A percentile compares a stretch with the other conserved stretches of the same genome.
These are phyloP conservation scores for Nudaria mundana DNA, from an alignment of 2,888 invertebrate species.

Conservation along the genomic window DNA sequence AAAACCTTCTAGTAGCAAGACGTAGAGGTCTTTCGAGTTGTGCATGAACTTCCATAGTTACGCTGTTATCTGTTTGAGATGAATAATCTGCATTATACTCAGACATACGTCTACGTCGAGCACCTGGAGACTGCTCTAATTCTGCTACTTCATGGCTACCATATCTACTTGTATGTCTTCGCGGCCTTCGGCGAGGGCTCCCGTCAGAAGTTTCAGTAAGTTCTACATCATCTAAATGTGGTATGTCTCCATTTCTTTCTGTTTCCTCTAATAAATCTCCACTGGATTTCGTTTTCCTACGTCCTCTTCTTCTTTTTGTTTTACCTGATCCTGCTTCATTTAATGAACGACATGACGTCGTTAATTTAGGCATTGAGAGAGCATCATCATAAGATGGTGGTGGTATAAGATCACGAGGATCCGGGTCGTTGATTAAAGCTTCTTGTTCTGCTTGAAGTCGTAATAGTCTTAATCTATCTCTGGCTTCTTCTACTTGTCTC, in stretches of 20 bases:
- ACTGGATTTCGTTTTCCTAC: constrained; percentile 76
- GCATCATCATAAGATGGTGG: constrained; percentile 91
- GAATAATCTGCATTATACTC: constrained; percentile 45
- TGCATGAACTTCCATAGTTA: constrained; percentile 60
- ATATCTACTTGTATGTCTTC: constrained; percentile 50
- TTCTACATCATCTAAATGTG: constrained; percentile 56
- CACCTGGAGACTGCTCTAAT: constrained; percentile 68
- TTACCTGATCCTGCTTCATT: constrained; percentile 71
- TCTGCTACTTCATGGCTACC: constrained; percentile 75
- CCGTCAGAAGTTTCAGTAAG: constrained; percentile 46
- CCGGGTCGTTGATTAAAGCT: constrained; percentile 82
- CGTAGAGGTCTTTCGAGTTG: constrained; percentile 55
- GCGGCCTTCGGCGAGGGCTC: constrained; percentile 44
- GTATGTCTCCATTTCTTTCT: constrained; percentile 63
- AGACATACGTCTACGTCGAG: constrained; percentile 66
- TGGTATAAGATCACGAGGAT: constrained; percentile 84
- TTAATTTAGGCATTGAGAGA: constrained; percentile 86
- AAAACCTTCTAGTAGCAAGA: constrained; percentile 58
- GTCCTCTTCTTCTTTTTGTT: constrained; percentile 59
- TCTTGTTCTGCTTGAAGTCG: constrained; percentile 78
- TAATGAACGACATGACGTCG: constrained; percentile 81
- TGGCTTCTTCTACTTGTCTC: constrained; percentile 80
- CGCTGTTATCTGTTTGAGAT: constrained; percentile 34
- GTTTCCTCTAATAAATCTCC: constrained; percentile 74
- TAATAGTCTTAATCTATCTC: constrained; percentile 78